Percentiles rank a stretch among this genome's conserved stretches.
phyloP scores from a whole-genome alignment of 2,888 invertebrate species.

The Zygaena filipendulae region DNA sequence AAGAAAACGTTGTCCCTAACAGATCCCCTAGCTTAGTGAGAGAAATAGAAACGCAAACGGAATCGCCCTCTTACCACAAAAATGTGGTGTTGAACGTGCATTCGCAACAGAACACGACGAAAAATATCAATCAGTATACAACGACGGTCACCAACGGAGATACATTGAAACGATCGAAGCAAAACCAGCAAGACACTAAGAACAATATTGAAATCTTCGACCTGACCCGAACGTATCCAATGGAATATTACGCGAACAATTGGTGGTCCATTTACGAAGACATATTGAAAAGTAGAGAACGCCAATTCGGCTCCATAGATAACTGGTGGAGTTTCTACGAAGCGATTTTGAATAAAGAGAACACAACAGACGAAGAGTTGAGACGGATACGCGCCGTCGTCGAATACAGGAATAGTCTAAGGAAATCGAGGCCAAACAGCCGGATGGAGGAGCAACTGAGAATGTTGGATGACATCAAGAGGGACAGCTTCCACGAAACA shows the following conservation, averaged over 20 bases:
- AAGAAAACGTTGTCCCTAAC: slow-evolving; percentile 31
- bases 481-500: slow-evolving; percentile 40
- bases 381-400: slow-evolving; percentile 34
- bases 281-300: slow-evolving; percentile 45
- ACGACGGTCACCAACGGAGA: slow-evolving; percentile 25
- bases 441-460: slow-evolving; percentile 48
- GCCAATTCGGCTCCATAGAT: slow-evolving; percentile 58
- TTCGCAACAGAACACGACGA: slow-evolving; percentile 27
- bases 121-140: slow-evolving; percentile 31
- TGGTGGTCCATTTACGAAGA: slow-evolving; percentile 64
- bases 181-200: slow-evolving; percentile 24
- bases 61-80: slow-evolving; percentile 29
- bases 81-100: slow-evolving; percentile 36
- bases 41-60: slow-evolving; percentile 23
- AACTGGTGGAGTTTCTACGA: slow-evolving; percentile 63
- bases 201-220: slow-evolving; percentile 46
- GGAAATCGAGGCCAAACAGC: slow-evolving; percentile 36
- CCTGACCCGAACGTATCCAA: slow-evolving; percentile 47
- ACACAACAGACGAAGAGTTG: slow-evolving; percentile 34
- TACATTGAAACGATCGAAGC: slow-evolving; percentile 26
- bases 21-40: slow-evolving; percentile 21
- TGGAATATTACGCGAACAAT: slow-evolving; percentile 59
- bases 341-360: slow-evolving; percentile 37
- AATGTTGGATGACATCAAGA: slow-evolving; percentile 47
- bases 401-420: slow-evolving; percentile 27